Evolutionary conservation across 2,113 vertebrate species (phyloP), one percentile per base, ranked within the genome.

Genomic region (Ictidomys tridecemlineatus): DNA sequence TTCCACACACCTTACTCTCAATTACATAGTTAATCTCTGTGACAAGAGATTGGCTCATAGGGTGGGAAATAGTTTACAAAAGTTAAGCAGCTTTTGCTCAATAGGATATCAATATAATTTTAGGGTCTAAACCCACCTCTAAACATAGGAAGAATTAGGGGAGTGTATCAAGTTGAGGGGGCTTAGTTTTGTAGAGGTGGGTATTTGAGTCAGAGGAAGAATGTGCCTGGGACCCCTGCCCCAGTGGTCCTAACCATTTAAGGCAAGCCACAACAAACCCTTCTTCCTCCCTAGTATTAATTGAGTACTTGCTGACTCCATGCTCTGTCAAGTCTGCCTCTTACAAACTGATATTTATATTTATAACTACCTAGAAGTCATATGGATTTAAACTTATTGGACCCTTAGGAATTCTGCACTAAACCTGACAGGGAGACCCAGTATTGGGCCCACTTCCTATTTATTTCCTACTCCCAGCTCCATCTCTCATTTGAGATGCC

Each of bases 71-170:
- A 94, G 53, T 16, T 91, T 89, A 91, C 89, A 91, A 45, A 93
- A 78, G 48, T 94, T 28, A 94, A 90, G 12, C 42, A 92, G 48
- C 78, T 93, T 95, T 69, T 96, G n/a, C 74, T 94, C 78, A 91
- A 77, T n/a, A 69, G 37, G 22, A 78, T 89, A n/a, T 89, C 63
- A 72, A 0, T 97, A 82, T 91, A 93, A 26, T 97, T 94, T n/a
- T 86, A 88, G 67, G 34, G 58, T 14, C 85, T 45, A 45, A 9
- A 45, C 26, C 72, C 13, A 70, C 32, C 12, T 80, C 17, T 77
- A 93, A 95, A 56, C 58, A n/a, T 63, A 93, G 56, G 63, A 93
- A 94, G 56, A 93, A 56, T 95, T 39, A 16, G 5, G 1, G 14
- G 12, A 28, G 58, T 51, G 28, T 42, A 69, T n/a, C 76, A 89